Evolutionary conservation across 1,140 invertebrate species (phyloP).

Genomic region (Mercenaria mercenaria): DNA sequence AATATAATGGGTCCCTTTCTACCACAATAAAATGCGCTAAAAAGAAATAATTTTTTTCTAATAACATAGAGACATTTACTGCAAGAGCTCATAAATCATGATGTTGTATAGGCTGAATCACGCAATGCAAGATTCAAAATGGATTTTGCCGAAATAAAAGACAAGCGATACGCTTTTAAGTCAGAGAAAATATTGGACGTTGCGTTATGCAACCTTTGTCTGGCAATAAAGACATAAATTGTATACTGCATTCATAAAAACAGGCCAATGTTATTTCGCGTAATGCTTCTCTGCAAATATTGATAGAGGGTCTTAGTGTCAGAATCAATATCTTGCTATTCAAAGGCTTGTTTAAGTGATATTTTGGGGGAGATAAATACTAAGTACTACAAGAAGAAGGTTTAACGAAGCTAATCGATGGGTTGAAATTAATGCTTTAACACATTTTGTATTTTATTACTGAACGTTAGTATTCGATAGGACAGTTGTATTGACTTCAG

Average conservation of each 20-base stretch:
- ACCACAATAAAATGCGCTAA: not conserved
- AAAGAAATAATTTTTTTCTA: not conserved
- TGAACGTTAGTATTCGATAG: too few species aligned
- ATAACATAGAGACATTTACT: not conserved
- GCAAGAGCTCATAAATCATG: not conserved
- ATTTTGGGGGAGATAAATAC: too few species aligned
- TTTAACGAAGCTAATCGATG: too few species aligned
- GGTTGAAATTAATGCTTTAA: too few species aligned
- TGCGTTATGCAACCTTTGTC: not conserved
- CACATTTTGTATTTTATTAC: too few species aligned
- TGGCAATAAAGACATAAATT: not conserved
- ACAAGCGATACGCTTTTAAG: not conserved
- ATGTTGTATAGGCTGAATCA: not conserved
- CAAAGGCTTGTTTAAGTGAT: not conserved
- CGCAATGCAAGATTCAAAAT: not conserved
- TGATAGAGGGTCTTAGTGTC: not conserved
- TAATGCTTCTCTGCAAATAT: constrained; percentile 11
- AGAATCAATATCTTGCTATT: not conserved
- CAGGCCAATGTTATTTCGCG: not conserved
- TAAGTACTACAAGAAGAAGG: too few species aligned
- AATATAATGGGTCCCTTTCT: too few species aligned
- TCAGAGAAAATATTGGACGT: not conserved
- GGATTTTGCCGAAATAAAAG: not conserved
- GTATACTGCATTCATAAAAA: not conserved
- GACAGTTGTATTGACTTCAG: too few species aligned